phyloP scores from a whole-genome alignment of 2,888 invertebrate species.

The Agapostemon virescens region DNA sequence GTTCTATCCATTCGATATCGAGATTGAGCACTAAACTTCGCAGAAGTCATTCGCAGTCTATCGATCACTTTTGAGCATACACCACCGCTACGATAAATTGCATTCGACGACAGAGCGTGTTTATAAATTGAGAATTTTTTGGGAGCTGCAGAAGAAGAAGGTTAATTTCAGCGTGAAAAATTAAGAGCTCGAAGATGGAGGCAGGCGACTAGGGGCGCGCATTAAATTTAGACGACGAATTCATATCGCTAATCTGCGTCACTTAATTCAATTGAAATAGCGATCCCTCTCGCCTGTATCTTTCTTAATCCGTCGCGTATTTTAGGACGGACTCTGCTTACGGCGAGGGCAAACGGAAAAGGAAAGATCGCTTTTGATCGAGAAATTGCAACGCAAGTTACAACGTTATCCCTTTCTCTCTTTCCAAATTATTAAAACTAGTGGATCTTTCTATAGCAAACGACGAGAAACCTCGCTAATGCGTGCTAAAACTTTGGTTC shows the following conservation, averaged over 20 bases:
- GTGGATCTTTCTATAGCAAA: too few species aligned
- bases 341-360: not conserved
- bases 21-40: not conserved
- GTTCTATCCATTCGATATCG: not conserved
- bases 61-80: not conserved
- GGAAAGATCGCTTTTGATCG: not conserved
- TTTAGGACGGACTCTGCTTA: constrained; percentile 4
- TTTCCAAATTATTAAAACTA: too few species aligned
- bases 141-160: not conserved
- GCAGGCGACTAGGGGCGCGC: constrained; percentile 9
- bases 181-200: constrained; percentile 19
- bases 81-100: not conserved
- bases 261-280: constrained; percentile 61
- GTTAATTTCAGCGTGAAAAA: constrained; percentile 33
- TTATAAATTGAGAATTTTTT: not conserved
- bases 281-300: constrained; percentile 4
- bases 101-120: not conserved
- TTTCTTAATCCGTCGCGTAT: constrained; percentile 16
- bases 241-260: constrained; percentile 63
- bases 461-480: too few species aligned
- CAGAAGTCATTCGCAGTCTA: not conserved
- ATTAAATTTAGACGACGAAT: constrained; percentile 63
- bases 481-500: too few species aligned
- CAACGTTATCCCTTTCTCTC: too few species aligned
- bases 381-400: not conserved